Evolutionary conservation across 2,888 invertebrate genomes (phyloP).

Genomic region (Mactromeris polynyma): DNA sequence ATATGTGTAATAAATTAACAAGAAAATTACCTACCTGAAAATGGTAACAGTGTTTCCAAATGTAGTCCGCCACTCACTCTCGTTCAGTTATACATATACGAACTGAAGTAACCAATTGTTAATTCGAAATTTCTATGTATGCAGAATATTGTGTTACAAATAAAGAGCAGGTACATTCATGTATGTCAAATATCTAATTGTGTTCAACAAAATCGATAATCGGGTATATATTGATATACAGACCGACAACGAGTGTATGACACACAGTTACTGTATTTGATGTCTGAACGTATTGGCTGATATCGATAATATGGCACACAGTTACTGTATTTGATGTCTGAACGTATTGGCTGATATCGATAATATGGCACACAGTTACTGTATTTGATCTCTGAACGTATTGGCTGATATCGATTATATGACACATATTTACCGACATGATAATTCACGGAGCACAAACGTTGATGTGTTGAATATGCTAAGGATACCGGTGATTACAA

Average conservation of each 20-base stretch:
- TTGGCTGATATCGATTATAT: no score
- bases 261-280: neutral
- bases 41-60: neutral
- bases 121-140: neutral
- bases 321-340: neutral
- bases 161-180: neutral
- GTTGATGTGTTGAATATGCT: no score
- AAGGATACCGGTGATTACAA: no score
- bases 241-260: neutral
- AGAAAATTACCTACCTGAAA: neutral
- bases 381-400: neutral
- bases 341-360: no score
- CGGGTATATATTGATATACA: neutral
- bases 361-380: no score
- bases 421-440: no score
- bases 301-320: no score
- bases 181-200: neutral
- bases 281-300: neutral
- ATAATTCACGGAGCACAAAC: no score
- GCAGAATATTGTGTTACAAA: neutral
- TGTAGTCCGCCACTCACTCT: neutral
- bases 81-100: neutral
- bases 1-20: neutral
- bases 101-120: neutral
- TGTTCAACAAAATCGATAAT: conserved; percentile 6